Evolutionary conservation across 1,140 invertebrate species (phyloP).

Genomic region (Magallana gigas): DNA sequence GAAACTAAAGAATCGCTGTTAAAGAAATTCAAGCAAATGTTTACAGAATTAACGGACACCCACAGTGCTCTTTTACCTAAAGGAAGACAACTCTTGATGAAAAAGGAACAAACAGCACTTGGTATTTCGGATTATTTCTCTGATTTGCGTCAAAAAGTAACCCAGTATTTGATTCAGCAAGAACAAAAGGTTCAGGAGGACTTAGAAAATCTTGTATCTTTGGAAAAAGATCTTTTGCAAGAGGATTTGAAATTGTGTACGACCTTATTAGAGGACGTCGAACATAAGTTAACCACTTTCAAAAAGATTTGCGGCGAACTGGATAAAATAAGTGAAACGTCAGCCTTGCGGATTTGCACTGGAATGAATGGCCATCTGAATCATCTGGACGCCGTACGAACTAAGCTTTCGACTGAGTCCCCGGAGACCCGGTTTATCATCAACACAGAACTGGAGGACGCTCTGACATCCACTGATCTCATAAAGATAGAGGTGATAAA

Average conservation of each 20-base stretch:
- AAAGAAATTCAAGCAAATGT: background rate
- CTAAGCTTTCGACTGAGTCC: background rate
- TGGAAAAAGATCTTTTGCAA: background rate
- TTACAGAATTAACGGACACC: background rate
- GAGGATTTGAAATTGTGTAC: slow-evolving; percentile 19
- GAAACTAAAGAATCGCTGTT: background rate
- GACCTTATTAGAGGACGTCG: background rate
- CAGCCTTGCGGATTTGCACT: background rate
- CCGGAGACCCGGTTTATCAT: slow-evolving; percentile 26
- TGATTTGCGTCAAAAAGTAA: slow-evolving; percentile 21
- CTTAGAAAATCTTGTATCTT: slow-evolving; percentile 6
- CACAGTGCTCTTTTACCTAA: background rate
- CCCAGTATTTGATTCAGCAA: slow-evolving; percentile 7
- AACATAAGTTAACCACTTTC: background rate
- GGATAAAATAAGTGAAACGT: slow-evolving; percentile 1
- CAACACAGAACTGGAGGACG: slow-evolving; percentile 9
- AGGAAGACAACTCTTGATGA: slow-evolving; percentile 21
- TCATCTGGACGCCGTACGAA: background rate
- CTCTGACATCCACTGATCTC: background rate
- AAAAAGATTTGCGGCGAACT: background rate
- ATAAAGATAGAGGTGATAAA: slow-evolving; percentile 12
- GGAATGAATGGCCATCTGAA: background rate
- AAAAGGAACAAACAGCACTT: slow-evolving; percentile 14
- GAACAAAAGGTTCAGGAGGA: slow-evolving; percentile 26
- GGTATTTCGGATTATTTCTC: slow-evolving; percentile 35